Conservation (phyloP, 2,888 invertebrate genomes). For the Temnothorax rugatulus region DNA sequence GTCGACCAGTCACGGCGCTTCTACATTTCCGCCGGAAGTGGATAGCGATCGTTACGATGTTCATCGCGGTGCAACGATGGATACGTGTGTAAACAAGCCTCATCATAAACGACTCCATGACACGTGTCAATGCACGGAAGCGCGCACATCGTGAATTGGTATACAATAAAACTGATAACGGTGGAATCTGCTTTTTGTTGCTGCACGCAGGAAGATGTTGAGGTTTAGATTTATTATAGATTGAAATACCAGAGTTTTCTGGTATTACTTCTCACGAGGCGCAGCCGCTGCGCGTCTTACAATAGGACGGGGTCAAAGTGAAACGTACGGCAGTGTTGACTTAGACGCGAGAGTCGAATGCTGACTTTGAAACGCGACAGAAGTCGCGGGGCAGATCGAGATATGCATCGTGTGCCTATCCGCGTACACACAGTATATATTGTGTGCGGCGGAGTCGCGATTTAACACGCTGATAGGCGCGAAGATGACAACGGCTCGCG, state of each 20-base stretch:
- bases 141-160: conserved; percentile 12
- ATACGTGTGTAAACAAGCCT: conserved; percentile 54
- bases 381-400: background rate
- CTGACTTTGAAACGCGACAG: conserved; percentile 23
- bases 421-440: background rate
- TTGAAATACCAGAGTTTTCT: background rate
- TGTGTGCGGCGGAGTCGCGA: background rate
- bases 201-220: background rate
- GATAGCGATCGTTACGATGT: conserved; percentile 82
- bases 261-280: background rate
- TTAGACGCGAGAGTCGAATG: background rate
- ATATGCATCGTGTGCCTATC: background rate
- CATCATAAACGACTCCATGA: conserved; percentile 36
- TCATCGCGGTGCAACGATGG: conserved; percentile 49
- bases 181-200: conserved; percentile 1
- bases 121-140: conserved; percentile 45
- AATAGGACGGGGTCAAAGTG: background rate
- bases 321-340: background rate
- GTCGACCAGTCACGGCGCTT: conserved; percentile 74
- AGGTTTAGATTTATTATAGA: background rate
- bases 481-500: conserved; percentile 41
- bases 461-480: conserved; percentile 34
- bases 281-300: background rate
- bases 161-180: conserved; percentile 6
- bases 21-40: conserved; percentile 84